Base-by-base conservation (phyloP, 1,140 invertebrate species). In the Antheraea pernyi region DNA sequence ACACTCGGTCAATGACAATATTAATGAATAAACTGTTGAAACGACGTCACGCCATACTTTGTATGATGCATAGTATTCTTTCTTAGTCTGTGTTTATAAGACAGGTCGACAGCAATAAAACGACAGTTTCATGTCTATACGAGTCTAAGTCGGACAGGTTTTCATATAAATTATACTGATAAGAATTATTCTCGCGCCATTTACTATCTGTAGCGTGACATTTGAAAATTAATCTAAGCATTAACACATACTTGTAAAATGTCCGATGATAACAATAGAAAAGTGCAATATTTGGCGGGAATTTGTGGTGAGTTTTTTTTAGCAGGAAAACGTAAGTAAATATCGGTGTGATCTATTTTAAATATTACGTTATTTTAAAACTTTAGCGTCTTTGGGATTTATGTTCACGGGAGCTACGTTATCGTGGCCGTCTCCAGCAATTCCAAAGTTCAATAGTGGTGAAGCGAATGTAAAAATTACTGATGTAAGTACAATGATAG, bases 341-440 rank as follows among this genome's bases (percentile, higher is more conserved):
- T 36, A 59, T 81, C 82, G 79, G 71, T 84, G 81, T 60, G 67
- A 30, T 64, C 53, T 65, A 19, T 68, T 68, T 60, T 62, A 65
- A 46, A 46, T 48, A 42, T 71, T 76, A 68, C 4, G 66, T 74
- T 59, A 73, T 68, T 74, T 76, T 75, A 72, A 59, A 48, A 59
- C 71, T 78, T 36, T 72, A 89, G 88, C 83, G 61, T 85, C 88
- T 18, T 83, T 88, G 61, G 83, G 81, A 18, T 92, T 91, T 79
- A 80, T 86, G 53, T 91, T 92, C 67, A 91, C 86, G 18, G 89
- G 89, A 19, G 88, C 89, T 8, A 81, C 82, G 11, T 70, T 88
- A 72, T 82, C 85, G 19, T 94, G 93, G 93, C 78, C 93, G 0
- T 93, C 93, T 5, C 93, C 93, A 7, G 91, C 92, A n/a, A 86